phyloP scores from a whole-genome alignment of 1,140 invertebrate genomes.

The Brachionus sp. region DNA sequence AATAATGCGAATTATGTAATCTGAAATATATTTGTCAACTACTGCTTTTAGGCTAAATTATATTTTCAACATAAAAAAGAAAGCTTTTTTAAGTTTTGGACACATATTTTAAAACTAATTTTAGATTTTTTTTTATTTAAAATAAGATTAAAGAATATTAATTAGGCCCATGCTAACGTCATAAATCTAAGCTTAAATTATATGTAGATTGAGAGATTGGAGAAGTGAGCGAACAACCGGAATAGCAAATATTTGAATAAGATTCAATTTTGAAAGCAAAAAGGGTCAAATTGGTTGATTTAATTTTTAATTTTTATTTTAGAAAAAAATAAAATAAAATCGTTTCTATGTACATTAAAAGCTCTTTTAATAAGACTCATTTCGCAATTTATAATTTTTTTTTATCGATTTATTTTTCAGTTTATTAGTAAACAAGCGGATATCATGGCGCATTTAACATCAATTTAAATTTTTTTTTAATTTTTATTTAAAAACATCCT shows the following conservation, averaged over 20 bases:
- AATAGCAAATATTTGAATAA: constrained; percentile 28
- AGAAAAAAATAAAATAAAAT: neutral
- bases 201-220: neutral
- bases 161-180: constrained; percentile 18
- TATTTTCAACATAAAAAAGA: neutral
- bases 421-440: neutral
- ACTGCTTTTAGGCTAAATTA: neutral
- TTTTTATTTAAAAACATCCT: neutral
- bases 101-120: neutral
- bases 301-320: neutral
- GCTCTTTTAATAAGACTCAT: neutral
- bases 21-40: neutral
- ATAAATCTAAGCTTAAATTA: constrained; percentile 1
- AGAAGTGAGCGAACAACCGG: neutral
- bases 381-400: neutral
- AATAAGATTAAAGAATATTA: constrained; percentile 39
- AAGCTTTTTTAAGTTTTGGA: neutral
- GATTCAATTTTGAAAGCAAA: constrained; percentile 3
- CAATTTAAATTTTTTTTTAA: neutral
- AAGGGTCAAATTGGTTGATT: constrained; percentile 11
- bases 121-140: constrained; percentile 11
- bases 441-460: neutral
- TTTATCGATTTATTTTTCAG: constrained; percentile 5
- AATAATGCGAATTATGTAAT: neutral
- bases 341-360: constrained; percentile 39